A percentile compares a stretch with the other conserved stretches of the same genome.
phyloP scores from a whole-genome alignment of 2,113 vertebrate genomes.

The Callorhinus ursinus region DNA sequence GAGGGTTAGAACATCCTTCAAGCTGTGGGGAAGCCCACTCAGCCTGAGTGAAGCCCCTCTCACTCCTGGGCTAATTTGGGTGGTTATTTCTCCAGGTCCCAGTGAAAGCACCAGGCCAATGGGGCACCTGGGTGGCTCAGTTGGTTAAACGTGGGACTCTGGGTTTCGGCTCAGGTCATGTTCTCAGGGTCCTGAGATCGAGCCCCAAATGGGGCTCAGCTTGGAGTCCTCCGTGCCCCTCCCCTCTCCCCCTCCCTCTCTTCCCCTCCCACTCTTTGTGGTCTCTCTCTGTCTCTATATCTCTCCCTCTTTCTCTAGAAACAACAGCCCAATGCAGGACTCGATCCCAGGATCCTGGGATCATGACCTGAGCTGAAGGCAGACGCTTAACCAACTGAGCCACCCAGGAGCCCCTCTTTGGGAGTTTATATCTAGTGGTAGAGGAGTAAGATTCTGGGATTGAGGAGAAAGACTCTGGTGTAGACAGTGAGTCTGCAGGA shows the following conservation, averaged over 20 bases:
- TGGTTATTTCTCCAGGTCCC: not conserved
- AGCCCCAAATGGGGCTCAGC: not conserved
- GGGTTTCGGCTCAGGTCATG: too few species aligned
- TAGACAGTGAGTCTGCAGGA: not conserved
- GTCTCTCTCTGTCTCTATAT: not conserved
- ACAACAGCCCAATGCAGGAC: too few species aligned
- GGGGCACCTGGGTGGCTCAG: too few species aligned
- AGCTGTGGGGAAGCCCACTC: not conserved
- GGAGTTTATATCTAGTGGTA: not conserved
- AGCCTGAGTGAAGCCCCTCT: not conserved
- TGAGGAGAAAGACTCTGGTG: not conserved
- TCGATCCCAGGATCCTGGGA: not conserved
- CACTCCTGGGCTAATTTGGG: not conserved
- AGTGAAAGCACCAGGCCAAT: fast-evolving
- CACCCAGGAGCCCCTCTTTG: not conserved
- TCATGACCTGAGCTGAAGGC: not conserved
- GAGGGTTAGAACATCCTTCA: too few species aligned
- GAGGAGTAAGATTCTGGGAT: not conserved
- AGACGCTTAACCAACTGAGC: too few species aligned
- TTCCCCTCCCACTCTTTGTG: not conserved
- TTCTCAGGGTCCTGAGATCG: too few species aligned
- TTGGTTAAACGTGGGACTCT: too few species aligned
- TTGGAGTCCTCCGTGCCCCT: not conserved
- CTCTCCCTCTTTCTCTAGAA: not conserved
- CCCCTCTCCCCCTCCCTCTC: too few species aligned